Percentiles rank a stretch among this genome's conserved stretches.
phyloP scores from a whole-genome alignment of 2,797 vertebrate species.

The Denticeps clupeoides region DNA sequence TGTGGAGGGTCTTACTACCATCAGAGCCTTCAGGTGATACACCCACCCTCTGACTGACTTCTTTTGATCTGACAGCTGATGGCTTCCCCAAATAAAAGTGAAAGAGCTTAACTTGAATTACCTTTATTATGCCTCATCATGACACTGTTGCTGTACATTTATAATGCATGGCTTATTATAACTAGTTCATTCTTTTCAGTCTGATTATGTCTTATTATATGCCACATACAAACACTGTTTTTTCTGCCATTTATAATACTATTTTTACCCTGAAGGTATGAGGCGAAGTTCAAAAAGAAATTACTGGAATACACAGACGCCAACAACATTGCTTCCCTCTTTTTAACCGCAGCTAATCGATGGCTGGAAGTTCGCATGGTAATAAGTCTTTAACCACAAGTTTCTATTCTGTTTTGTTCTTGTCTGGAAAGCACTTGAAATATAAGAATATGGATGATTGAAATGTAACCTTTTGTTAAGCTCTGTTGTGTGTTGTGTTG shows the following conservation, averaged over 20 bases:
- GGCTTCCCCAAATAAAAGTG: no score
- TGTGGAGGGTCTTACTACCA: constrained; percentile 89
- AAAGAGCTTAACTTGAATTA: no score
- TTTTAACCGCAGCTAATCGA: constrained; percentile 93
- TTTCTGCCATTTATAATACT: background rate
- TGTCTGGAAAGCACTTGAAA: background rate
- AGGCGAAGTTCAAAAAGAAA: constrained; percentile 84
- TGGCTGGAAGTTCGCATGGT: constrained; percentile 99
- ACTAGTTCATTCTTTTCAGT: no score
- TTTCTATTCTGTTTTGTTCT: background rate
- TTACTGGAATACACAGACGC: constrained; percentile 87
- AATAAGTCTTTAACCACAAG: constrained; percentile 37
- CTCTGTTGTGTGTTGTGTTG: background rate
- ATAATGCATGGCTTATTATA: no score
- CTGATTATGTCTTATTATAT: no score
- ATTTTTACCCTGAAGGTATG: constrained; percentile 59
- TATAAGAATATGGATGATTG: background rate
- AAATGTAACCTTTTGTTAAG: background rate
- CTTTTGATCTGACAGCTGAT: no score
- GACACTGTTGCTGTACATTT: no score
- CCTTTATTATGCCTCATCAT: no score
- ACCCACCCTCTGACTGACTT: background rate
- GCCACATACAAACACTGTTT: background rate
- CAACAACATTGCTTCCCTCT: constrained; percentile 95
- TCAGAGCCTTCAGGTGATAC: constrained; percentile 84